phyloP scores from a whole-genome alignment of 2,113 vertebrate species.

The Rhinolophus sinicus region DNA sequence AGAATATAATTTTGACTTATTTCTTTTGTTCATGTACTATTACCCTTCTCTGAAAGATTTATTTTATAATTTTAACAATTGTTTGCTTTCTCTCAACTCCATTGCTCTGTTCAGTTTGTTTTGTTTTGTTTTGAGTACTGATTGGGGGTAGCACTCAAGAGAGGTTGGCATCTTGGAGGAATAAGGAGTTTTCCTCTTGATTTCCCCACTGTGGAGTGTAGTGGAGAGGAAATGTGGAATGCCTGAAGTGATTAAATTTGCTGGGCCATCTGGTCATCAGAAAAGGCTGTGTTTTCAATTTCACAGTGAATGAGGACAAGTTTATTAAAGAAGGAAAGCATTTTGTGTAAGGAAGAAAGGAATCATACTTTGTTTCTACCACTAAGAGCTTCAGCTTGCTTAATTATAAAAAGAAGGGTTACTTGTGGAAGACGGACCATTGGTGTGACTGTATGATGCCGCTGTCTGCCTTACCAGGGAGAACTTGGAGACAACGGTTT shows the following conservation, averaged over 20 bases:
- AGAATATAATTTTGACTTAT: conserved; percentile 52
- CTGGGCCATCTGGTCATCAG: conserved; percentile 75
- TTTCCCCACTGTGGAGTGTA: neutral
- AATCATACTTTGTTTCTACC: conserved; percentile 50
- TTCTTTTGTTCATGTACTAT: conserved; percentile 45
- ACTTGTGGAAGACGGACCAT: neutral
- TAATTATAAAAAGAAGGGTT: neutral
- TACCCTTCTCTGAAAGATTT: neutral
- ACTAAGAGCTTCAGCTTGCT: conserved; percentile 5
- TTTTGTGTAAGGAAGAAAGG: conserved; percentile 53
- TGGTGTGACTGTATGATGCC: neutral
- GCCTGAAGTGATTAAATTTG: conserved; percentile 69
- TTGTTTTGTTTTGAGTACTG: neutral
- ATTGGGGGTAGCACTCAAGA: conserved; percentile 13
- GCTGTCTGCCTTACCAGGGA: neutral
- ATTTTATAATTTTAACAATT: conserved; percentile 46
- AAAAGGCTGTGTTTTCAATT: conserved; percentile 74
- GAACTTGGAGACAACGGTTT: neutral
- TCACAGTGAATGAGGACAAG: conserved; percentile 66
- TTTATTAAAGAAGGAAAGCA: conserved; percentile 66
- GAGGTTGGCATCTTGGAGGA: conserved; percentile 58
- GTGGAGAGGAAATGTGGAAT: conserved; percentile 51
- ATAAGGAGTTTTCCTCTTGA: conserved; percentile 56
- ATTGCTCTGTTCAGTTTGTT: conserved; percentile 30
- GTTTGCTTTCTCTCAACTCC: conserved; percentile 3